Conservation (phyloP, 2,888 invertebrate genomes). For the Cyrtodaria siliqua region DNA sequence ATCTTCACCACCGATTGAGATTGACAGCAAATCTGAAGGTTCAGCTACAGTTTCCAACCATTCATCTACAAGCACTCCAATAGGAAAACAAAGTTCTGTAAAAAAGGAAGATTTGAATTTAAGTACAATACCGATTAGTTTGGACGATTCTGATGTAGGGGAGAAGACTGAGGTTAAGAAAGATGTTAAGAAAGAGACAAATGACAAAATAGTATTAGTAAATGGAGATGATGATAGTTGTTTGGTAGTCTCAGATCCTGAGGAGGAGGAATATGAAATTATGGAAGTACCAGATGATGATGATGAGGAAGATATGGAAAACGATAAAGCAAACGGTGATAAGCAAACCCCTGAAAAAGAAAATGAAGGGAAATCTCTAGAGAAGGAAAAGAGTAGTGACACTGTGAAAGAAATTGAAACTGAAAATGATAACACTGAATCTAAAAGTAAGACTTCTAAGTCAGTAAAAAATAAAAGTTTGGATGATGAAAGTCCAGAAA, state of each 20-base stretch:
- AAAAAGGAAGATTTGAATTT: constrained; percentile 19
- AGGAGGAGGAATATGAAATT: constrained; percentile 17
- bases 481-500: constrained; percentile 14
- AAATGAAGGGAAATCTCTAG: constrained; percentile 10
- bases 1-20: constrained; percentile 12
- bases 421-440: too few relatives aligned
- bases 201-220: constrained; percentile 6
- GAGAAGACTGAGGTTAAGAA: neutral
- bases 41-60: neutral
- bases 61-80: neutral
- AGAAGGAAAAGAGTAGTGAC: constrained; percentile 12
- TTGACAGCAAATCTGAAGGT: constrained; percentile 19
- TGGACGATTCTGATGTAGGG: constrained; percentile 18
- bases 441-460: too few relatives aligned
- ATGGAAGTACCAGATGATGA: constrained; percentile 5
- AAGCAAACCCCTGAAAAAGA: neutral
- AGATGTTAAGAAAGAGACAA: constrained; percentile 16
- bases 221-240: constrained; percentile 24
- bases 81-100: neutral
- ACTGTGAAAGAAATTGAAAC: neutral
- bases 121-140: constrained; percentile 19
- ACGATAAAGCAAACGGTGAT: neutral
- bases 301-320: constrained; percentile 5
- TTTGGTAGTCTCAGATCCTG: constrained; percentile 11
- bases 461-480: constrained; percentile 1